Evolutionary conservation across 1,140 invertebrate species (phyloP), one percentile per base, ranked within the genome.

Genomic region (Formica exsecta): DNA sequence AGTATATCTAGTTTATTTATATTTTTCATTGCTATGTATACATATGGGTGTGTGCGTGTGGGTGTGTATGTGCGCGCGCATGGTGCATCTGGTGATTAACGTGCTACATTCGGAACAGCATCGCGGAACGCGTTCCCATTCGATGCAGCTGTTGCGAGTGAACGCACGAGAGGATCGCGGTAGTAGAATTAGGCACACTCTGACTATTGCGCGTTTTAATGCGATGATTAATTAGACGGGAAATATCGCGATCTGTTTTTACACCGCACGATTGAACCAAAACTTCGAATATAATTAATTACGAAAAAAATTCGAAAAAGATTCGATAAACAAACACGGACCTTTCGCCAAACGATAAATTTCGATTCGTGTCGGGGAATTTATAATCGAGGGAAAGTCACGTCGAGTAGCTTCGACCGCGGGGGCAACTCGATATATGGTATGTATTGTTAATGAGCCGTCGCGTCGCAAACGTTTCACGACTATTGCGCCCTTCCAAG

Each of bases 211-310:
- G 48, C 5, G 48, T 19, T 54, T 79, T 29, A 19, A 54, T 38
- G 19, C n/a, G n/a, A 64, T 38, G 25, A 38, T 32, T 77, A 77
- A 77, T 76, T 54, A 19, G 22, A 44, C 16, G 41, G 75, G 29
- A 77, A 77, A 29, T 29, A 36, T 16, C 38, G 36, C 54, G 73
- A 57, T n/a, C 36, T 8, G 22, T 36, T 22, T 75, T 76, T 62
- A 22, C 22, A 22, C 44, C 57, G 57, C 32, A 22, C 32, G 57
- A 76, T 64, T n/a, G n/a, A 64, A 44, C 44, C 16, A 29, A 29
- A 64, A 22, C 32, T 51, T 77, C 11, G 11, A 38, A 38, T 13
- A 48, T 19, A 51, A 51, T 51, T 51, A 51, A 51, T 51, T 16
- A 19, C 16, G 48, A 16, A 9, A 51, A 51, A 51, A 19, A 19